Evolutionary conservation across 1,140 invertebrate genomes (phyloP), one percentile per base, ranked within the genome.

Genomic region (Catajapyx aquilonaris): DNA sequence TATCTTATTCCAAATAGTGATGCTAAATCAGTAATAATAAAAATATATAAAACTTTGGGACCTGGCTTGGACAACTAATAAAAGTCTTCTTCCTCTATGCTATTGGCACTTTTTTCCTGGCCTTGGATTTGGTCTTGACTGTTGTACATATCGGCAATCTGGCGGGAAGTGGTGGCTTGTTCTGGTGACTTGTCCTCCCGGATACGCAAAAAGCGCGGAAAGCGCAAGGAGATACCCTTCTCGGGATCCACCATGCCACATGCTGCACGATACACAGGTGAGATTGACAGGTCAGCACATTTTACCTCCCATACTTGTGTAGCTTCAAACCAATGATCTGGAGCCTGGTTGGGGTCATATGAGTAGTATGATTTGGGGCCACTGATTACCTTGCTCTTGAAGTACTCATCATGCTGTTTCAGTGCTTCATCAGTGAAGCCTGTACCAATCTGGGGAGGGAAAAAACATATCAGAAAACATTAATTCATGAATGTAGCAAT

Each of bases 271-370:
- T 99, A 90, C 28, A 87, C 74, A 11, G 95, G 91, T 10, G 93
- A 97, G 18, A 98, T 66, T 5, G 90, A 96, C 17, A 99, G 67
- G 68, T 99, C 95, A 1, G 94, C 95, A 57, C 88, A 95, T 60
- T 96, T 96, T 5, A 98, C 72, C 66, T 99, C 95, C 91, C 93
- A 97, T 10, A 99, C 85, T 56, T 84, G 73, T 4, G 74, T 69
- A 3, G 86, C 64, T 45, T 87, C 81, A 57, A 98, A 91, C 93
- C 94, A 98, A 51, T 79, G 81, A 62, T 98, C 93, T 7, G 94
- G 87, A 46, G 75, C 68, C 36, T 79, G 62, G 20, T 63, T 61
- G 3, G 55, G 46, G 53, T 93, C 85, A 51, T 64, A 90, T 32
- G 74, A 65, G 51, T 91, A 97, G 54, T 98, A 98, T 0, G 73